Base-by-base conservation (phyloP, 2,113 vertebrate species). In the Euleptes europaea region DNA sequence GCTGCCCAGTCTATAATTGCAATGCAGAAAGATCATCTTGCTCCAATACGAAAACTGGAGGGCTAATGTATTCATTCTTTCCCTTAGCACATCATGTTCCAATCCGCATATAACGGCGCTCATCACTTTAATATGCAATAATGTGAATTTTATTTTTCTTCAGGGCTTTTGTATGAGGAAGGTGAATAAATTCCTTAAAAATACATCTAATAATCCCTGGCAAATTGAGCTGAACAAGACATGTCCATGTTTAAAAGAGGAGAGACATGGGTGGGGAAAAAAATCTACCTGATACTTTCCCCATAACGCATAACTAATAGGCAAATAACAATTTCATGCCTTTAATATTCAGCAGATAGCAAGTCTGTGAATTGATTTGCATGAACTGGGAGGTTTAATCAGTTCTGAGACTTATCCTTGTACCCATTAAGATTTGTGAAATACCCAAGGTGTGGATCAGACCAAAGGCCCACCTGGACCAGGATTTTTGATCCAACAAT, bases 111-210 rank as follows among this genome's bases (percentile, higher is more conserved):
- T 72, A 80, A 65, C 28, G 65, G 33, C 54, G 51, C 57, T 23
- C 78, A 80, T 79, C 54, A 80, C 57, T 72, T 86, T 80, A 74
- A 63, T 65, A 73, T 86, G 44, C 57, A 66, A n/a, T 86, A 73
- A 47, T 83, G 33, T 54, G 77, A 65, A 40, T 80, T 73, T 65
- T 65, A 80, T 40, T 81, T 80, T 86, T 35, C 71, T 86, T 66
- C 54, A 47, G 49, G 69, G 67, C 26, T 73, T 85, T 73, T 85
- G n/a, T 73, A 57, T 11, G 44, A 15, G 26, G 47, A 54, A 54
- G 57, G 26, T 75, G 54, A 86, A 35, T 51, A 57, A 73, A 67
- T 66, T 66, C 70, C 71, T 73, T 73, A 60, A 85, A 72, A 65
- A 74, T 85, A 85, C 35, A 65, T 85, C 28, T n/a, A 67, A 74